phyloP scores from a whole-genome alignment of 2,888 invertebrate genomes.

The Mesochorus sp. region DNA sequence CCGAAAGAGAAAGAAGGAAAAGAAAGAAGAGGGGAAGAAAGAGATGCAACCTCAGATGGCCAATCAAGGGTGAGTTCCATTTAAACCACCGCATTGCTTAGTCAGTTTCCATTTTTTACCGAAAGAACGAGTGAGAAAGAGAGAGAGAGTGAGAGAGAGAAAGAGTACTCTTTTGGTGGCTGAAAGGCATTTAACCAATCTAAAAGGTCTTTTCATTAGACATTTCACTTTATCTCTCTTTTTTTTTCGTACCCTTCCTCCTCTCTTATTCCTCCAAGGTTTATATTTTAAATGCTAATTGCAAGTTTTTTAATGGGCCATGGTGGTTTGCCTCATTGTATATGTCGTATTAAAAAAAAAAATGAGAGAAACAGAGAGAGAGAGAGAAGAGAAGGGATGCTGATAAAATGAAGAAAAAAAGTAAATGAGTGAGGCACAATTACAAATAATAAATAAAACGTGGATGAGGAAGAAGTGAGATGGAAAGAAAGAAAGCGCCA shows the following conservation, averaged over 20 bases:
- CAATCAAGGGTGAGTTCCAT: slow-evolving; percentile 65
- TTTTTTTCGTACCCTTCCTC: slow-evolving; percentile 47
- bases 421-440: slow-evolving; percentile 50
- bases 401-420: slow-evolving; percentile 36
- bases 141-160: slow-evolving; percentile 44
- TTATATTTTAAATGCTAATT: slow-evolving; percentile 81
- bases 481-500: slow-evolving; percentile 52
- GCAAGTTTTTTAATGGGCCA: slow-evolving; percentile 80
- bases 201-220: slow-evolving; percentile 81
- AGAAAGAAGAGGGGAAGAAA: slow-evolving; percentile 28
- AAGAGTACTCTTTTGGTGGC: slow-evolving; percentile 68
- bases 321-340: slow-evolving; percentile 70
- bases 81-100: slow-evolving; percentile 60
- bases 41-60: slow-evolving; percentile 69
- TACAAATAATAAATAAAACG: slow-evolving; percentile 55
- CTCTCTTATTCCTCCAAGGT: slow-evolving; percentile 65
- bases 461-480: slow-evolving; percentile 55
- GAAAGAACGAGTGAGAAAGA: slow-evolving; percentile 49
- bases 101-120: slow-evolving; percentile 36
- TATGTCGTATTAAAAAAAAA: slow-evolving; percentile 50
- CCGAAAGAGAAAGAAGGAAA: slow-evolving; percentile 14
- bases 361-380: slow-evolving; percentile 4
- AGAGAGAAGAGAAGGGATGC: slow-evolving; percentile 9
- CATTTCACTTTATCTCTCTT: slow-evolving; percentile 78
- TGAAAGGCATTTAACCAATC: slow-evolving; percentile 81